Evolutionary conservation across 2,113 vertebrate species (phyloP).

Genomic region (Indri indri): DNA sequence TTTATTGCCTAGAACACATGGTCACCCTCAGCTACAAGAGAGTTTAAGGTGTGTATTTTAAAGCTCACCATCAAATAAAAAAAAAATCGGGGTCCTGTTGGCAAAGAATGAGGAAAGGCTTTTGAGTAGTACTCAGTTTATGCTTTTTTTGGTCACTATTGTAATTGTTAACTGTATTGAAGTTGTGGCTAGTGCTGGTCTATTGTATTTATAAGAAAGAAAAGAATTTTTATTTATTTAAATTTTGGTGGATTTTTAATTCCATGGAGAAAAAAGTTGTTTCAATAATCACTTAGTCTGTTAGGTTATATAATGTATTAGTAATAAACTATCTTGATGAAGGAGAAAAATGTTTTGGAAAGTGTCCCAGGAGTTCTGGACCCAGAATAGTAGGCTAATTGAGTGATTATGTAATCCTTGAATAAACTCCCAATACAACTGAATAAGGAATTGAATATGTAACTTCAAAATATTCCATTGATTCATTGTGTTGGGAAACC

Average conservation of each 20-base stretch:
- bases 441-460: constrained; percentile 43
- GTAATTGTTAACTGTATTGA: background rate
- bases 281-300: constrained; percentile 12
- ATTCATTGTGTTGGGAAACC: background rate
- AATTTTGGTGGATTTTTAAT: constrained; percentile 11
- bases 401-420: constrained; percentile 47
- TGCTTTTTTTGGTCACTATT: background rate
- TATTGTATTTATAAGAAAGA: background rate
- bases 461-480: constrained; percentile 52
- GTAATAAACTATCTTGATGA: constrained; percentile 57
- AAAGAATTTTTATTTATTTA: background rate
- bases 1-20: background rate
- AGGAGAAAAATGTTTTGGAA: constrained; percentile 47
- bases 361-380: constrained; percentile 61
- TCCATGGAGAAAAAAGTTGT: background rate
- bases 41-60: background rate
- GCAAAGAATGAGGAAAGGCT: background rate
- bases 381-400: constrained; percentile 50
- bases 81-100: background rate
- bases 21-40: background rate
- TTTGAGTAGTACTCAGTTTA: background rate
- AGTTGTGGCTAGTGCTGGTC: background rate
- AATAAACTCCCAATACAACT: constrained; percentile 32
- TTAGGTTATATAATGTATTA: constrained; percentile 50
- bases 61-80: background rate